Conservation (phyloP, 2,797 vertebrate species). For the Podargus strigoides region DNA sequence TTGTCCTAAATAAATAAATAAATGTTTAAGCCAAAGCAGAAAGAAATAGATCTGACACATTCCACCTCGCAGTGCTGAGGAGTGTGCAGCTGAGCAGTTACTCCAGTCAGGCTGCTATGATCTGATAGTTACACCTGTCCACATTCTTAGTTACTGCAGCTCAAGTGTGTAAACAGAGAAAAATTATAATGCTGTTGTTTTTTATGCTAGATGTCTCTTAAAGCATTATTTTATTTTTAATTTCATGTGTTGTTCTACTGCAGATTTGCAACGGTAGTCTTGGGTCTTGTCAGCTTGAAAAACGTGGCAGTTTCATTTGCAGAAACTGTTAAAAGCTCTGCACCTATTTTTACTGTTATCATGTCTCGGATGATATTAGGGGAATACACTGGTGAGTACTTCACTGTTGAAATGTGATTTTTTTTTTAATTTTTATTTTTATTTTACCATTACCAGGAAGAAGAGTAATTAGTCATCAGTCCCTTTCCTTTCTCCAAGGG, state of each 20-base stretch:
- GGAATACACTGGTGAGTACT: slow-evolving; percentile 87
- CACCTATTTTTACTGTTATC: slow-evolving; percentile 95
- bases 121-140: background rate
- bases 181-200: background rate
- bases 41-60: background rate
- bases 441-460: too few species aligned
- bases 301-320: slow-evolving; percentile 95
- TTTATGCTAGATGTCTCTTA: background rate
- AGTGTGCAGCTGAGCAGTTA: background rate
- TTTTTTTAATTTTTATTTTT: too few species aligned
- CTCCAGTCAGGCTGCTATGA: background rate
- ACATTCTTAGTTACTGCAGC: background rate
- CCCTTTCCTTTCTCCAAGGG: background rate
- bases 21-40: background rate
- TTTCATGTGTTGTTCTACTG: background rate
- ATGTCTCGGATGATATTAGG: slow-evolving; percentile 95
- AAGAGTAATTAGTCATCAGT: background rate
- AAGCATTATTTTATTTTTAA: background rate
- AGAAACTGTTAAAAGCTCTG: slow-evolving; percentile 96
- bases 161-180: background rate
- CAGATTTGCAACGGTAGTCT: slow-evolving; percentile 92
- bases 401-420: background rate
- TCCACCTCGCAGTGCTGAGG: background rate
- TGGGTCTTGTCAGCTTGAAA: slow-evolving; percentile 94
- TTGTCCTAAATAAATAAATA: background rate